Evolutionary conservation across 2,797 vertebrate genomes (phyloP).

Genomic region (Allobates femoralis): DNA sequence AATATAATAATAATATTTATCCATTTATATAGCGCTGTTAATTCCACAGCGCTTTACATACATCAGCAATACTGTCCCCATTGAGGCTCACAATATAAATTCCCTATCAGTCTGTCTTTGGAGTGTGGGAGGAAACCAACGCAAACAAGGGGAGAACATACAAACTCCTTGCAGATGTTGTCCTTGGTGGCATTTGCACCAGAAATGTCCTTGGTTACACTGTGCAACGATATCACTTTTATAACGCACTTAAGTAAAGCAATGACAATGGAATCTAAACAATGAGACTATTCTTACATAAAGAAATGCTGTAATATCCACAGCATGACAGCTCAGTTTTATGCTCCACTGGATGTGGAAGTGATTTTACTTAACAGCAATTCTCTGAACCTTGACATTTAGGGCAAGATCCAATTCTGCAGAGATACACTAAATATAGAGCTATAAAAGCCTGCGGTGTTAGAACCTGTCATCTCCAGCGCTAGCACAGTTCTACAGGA

Average conservation of each 20-base stretch:
- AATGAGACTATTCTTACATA: background rate
- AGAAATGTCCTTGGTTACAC: background rate
- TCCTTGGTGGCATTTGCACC: no score
- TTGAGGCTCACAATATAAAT: no score
- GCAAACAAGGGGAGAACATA: no score
- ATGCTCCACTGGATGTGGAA: conserved; percentile 24
- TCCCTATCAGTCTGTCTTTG: no score
- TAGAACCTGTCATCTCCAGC: conserved; percentile 53
- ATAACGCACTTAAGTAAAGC: background rate
- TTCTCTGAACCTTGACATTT: conserved; percentile 60
- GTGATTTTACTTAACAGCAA: conserved; percentile 35
- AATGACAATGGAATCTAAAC: background rate
- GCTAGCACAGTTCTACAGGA: conserved; percentile 40
- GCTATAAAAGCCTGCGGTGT: conserved; percentile 54
- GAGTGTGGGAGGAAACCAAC: no score
- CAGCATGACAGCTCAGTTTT: conserved; percentile 24
- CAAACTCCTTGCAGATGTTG: no score
- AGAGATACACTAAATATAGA: conserved; percentile 59
- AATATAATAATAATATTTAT: no score
- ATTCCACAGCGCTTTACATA: no score
- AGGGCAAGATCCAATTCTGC: conserved; percentile 47
- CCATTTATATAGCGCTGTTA: no score
- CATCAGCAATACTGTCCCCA: no score
- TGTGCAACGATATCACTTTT: background rate
- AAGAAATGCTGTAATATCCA: background rate